A percentile compares a stretch with the other conserved stretches of the same genome.
Evolutionary conservation across 2,797 vertebrate species (phyloP).

Genomic region (Champsocephalus gunnari): DNA sequence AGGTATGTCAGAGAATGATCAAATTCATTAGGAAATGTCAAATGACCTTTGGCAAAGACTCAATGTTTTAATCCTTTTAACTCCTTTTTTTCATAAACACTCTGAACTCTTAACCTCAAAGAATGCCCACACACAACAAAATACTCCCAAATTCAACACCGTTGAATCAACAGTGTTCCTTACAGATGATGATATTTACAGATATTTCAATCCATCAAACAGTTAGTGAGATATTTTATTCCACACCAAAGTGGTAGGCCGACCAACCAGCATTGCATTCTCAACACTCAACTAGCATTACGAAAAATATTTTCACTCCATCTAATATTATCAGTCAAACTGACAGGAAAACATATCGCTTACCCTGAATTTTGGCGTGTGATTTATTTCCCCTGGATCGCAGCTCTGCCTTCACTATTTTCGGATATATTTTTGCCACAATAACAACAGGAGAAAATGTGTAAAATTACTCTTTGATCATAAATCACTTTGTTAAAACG

Average conservation of each 20-base stretch:
- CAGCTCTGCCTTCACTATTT: not conserved
- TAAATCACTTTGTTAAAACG: constrained; percentile 8
- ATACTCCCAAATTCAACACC: too few relatives aligned
- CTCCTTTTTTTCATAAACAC: too few relatives aligned
- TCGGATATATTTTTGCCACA: not conserved
- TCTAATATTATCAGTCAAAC: constrained; percentile 18
- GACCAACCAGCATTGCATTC: not conserved
- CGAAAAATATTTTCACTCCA: constrained; percentile 1
- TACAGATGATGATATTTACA: not conserved
- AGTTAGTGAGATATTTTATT: not conserved
- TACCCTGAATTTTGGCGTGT: too few relatives aligned
- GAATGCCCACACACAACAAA: too few relatives aligned
- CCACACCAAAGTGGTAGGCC: not conserved
- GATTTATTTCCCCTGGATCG: constrained; percentile 4
- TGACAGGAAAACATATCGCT: not conserved
- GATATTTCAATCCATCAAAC: not conserved
- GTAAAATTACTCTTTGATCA: not conserved
- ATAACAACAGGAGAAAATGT: not conserved
- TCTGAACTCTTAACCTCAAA: too few relatives aligned
- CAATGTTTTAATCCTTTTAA: too few relatives aligned
- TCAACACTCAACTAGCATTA: not conserved
- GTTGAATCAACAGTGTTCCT: not conserved
- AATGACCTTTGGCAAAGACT: too few relatives aligned
- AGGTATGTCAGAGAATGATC: too few relatives aligned
- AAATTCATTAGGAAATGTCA: too few relatives aligned